These are phyloP conservation scores for Pygoscelis antarcticus DNA, from an alignment of 2,113 vertebrate genomes.

Conservation along the genomic window DNA sequence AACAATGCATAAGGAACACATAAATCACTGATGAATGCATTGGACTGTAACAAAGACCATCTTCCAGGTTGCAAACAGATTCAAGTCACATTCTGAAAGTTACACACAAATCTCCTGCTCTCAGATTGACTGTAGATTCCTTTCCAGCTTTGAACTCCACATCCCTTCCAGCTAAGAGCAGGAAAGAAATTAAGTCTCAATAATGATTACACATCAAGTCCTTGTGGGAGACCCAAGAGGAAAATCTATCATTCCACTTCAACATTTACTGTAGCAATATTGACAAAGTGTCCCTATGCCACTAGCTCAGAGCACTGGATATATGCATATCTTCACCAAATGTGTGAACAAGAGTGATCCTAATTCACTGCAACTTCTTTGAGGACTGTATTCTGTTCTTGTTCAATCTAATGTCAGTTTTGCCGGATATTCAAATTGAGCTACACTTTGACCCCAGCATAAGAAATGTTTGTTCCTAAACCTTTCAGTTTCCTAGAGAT, in stretches of 20 bases:
- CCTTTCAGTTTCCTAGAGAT: background rate
- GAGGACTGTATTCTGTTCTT: background rate
- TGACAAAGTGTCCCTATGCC: slow-evolving; percentile 46
- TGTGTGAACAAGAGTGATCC: background rate
- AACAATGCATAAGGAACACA: background rate
- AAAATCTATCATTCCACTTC: slow-evolving; percentile 58
- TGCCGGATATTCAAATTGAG: background rate
- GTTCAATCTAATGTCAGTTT: background rate
- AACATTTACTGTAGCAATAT: slow-evolving; percentile 55
- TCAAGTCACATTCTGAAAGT: background rate
- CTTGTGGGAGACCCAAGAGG: slow-evolving; percentile 27
- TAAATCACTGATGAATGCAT: background rate
- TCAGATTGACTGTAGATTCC: background rate
- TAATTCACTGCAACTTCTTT: background rate
- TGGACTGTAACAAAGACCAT: background rate
- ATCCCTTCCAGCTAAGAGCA: background rate
- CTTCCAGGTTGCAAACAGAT: background rate
- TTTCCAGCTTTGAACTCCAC: background rate
- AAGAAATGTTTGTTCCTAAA: background rate
- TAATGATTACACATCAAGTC: slow-evolving; percentile 48
- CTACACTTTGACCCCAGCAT: background rate
- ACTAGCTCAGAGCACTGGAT: background rate
- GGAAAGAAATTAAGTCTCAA: slow-evolving; percentile 52
- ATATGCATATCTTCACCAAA: background rate
- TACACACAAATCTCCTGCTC: background rate